A percentile compares a stretch with the other conserved stretches of the same genome.
phyloP scores from a whole-genome alignment of 1,140 invertebrate species.

The Ostrea edulis region DNA sequence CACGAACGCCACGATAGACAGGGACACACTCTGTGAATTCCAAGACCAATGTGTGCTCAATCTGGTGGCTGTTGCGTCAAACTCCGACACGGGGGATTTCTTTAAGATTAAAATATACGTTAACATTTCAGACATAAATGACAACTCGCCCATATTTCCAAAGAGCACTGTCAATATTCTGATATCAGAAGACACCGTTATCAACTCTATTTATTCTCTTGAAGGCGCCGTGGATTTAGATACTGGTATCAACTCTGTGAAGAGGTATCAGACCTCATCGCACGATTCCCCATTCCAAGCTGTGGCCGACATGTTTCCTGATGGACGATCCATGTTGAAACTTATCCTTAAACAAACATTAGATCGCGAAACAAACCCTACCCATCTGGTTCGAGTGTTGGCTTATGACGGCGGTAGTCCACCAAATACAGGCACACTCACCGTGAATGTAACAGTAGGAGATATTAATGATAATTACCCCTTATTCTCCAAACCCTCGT shows the following conservation, averaged over 20 bases:
- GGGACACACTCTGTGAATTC: conserved; percentile 61
- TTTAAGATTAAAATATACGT: conserved; percentile 61
- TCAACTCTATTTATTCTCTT: conserved; percentile 88
- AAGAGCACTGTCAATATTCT: conserved; percentile 53
- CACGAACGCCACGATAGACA: conserved; percentile 59
- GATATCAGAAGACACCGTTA: conserved; percentile 81
- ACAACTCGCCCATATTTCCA: conserved; percentile 63
- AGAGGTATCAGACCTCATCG: conserved; percentile 58
- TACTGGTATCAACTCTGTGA: conserved; percentile 54
- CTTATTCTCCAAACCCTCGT: conserved; percentile 78
- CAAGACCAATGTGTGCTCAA: conserved; percentile 54
- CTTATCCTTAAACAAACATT: conserved; percentile 90
- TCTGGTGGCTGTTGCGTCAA: conserved; percentile 54
- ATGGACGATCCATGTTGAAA: conserved; percentile 77
- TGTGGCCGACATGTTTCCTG: conserved; percentile 55
- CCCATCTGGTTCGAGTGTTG: conserved; percentile 60
- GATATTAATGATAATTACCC: conserved; percentile 78
- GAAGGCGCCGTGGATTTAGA: conserved; percentile 86
- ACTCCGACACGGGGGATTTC: conserved; percentile 52
- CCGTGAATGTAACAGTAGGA: conserved; percentile 79
- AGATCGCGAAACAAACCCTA: conserved; percentile 58
- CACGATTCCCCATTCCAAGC: conserved; percentile 58
- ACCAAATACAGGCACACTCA: conserved; percentile 78
- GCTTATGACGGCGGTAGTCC: conserved; percentile 73
- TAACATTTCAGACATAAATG: conserved; percentile 66